Base-by-base conservation (phyloP, 1,140 invertebrate genomes). In the Aricia agestis region DNA sequence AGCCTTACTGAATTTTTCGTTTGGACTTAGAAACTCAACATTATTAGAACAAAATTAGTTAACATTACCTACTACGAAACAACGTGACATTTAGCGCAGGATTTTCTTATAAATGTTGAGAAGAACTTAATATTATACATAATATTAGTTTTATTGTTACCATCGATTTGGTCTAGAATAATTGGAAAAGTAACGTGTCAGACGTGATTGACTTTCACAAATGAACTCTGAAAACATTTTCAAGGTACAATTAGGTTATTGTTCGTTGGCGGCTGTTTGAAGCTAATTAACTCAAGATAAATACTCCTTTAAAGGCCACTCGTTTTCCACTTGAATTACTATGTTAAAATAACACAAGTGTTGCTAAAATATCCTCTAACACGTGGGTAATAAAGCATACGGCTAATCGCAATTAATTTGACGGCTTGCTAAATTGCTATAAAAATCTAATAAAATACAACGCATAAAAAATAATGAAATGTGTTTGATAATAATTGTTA, bases 271-370 rank as follows among this genome's bases (percentile, higher is more conserved):
- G 59, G 10, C 59, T 63, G 59, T 63, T 63, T 63, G 9, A 19
- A 19, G 59, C 6, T 63, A 63, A 63, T 63, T 63, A 31, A 63
- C 59, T 25, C n/a, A 59, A 18, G 59, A 63, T 63, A 19, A 19
- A 63, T 63, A 19, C 18, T 52, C 58, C 17, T 63, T 59, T 59
- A 59, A 59, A 59, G 58, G 58, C 58, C 58, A 18, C 17, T 59
- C 5, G 18, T 59, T 59, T 52, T 52, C 45, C 45, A 52, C 45
- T 52, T 52, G 45, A 52, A 52, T 52, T 52, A 52, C 11, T 52
- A 52, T 52, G 45, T 52, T 52, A 52, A 52, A 52, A 52, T 52
- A 52, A 52, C 13, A 1, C 45, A 15, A 52, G 45, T 52, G 13
- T 13, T 13, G 10, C 45, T 52, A 52, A 52, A 13, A 52, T 52